Base-by-base conservation (phyloP, 1,140 invertebrate species). In the Meloidogyne hapla region DNA sequence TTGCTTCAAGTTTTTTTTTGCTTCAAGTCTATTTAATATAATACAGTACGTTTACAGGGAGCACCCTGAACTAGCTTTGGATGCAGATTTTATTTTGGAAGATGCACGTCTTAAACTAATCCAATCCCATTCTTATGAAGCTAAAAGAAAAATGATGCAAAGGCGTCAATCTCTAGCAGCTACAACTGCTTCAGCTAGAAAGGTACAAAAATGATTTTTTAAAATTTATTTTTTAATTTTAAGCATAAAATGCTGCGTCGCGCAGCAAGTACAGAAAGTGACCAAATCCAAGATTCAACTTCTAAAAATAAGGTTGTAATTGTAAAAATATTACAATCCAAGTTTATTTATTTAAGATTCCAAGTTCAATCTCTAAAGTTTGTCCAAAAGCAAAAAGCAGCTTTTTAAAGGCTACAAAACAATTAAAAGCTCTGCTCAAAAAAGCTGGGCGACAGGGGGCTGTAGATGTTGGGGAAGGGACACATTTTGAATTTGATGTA, bases 351-450 rank as follows among this genome's bases (percentile, higher is more conserved):
- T 56, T 76, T 73, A 70, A 73, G 77, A 85, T 48, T 40, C 75
- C 56, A 74, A 78, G 33, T 42, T 63, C 68, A 18, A 81, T 77
- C 42, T 70, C 64, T 25, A 73, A 73, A 73, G 71, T 25, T 13
- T 21, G 56, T 9, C 71, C 71, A 76, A 81, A 80, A 56, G 62
- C 77, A 69, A 79, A 75, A 73, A 70, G 80, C 33, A 82, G 80
- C 42, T 85, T 80, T 79, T 80, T 70, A 26, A 86, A 79, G 75
- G 87, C 87, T 12, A 84, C 84, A 33, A 88, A 88, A 81, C 87
- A 87, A 64, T 70, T 88, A 66, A 88, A 88, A 66, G 80, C 86
- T 2, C 75, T 86, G 21, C 79, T 79, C 33, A 69, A 67, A 8
- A 68, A 69, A 70, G 40, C 73, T 28, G 25, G 45, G 40, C 28